Conservation (phyloP, 2,113 vertebrate species). For the Ia io region DNA sequence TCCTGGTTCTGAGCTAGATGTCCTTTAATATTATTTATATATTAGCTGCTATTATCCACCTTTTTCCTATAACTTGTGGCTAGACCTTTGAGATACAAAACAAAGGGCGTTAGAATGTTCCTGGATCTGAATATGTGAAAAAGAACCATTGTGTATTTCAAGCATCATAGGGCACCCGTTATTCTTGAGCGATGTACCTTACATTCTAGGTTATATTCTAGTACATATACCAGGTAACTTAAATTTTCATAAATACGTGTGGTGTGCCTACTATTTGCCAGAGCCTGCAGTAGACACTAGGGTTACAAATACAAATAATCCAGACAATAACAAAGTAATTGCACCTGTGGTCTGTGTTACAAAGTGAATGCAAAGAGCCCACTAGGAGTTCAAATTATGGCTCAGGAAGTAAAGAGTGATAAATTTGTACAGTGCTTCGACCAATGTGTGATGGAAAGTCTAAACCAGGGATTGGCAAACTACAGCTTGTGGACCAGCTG, state of each 20-base stretch:
- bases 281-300: neutral
- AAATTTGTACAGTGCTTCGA: neutral
- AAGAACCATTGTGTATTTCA: neutral
- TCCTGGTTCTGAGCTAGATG: neutral
- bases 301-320: neutral
- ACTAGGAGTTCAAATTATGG: neutral
- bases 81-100: neutral
- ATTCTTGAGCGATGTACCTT: neutral
- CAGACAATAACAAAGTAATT: neutral
- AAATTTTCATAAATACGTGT: neutral
- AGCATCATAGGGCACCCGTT: neutral
- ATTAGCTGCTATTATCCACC: neutral
- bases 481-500: neutral
- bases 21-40: neutral
- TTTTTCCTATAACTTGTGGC: neutral
- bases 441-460: neutral
- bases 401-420: neutral
- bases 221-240: neutral
- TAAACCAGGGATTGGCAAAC: neutral
- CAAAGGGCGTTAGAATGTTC: neutral
- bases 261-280: neutral
- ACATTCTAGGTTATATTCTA: neutral
- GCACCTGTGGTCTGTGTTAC: neutral
- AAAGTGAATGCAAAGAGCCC: neutral
- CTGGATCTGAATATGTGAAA: neutral